Evolutionary conservation across 2,113 vertebrate genomes (phyloP).

Genomic region (Euleptes europaea): DNA sequence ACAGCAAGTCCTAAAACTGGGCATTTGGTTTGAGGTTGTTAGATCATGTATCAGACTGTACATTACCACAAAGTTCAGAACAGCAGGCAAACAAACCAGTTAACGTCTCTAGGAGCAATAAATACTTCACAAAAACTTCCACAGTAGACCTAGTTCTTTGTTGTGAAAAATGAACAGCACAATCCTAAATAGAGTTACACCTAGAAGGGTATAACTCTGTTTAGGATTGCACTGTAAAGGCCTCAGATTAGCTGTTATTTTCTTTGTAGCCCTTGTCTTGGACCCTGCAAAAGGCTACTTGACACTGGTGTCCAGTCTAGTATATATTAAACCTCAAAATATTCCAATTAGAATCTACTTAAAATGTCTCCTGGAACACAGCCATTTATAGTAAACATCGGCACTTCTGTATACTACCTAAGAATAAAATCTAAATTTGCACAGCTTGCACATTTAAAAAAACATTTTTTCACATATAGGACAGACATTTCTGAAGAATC

Average conservation of each 20-base stretch:
- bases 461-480: slow-evolving; percentile 16
- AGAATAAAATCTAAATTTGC: slow-evolving; percentile 47
- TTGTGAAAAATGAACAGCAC: not conserved
- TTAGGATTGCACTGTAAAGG: not conserved
- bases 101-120: not conserved
- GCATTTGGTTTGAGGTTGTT: not conserved
- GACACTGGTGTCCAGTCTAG: not conserved
- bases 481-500: not conserved
- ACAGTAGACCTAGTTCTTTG: not conserved
- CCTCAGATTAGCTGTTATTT: not conserved
- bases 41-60: not conserved
- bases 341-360: not conserved
- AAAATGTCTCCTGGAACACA: not conserved
- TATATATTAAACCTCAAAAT: not conserved
- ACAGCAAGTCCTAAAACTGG: not conserved
- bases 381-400: slow-evolving; percentile 38
- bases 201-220: no score
- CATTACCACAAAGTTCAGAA: not conserved
- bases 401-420: slow-evolving; percentile 10
- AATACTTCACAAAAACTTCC: not conserved
- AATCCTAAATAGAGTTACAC: no score
- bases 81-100: not conserved
- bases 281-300: not conserved
- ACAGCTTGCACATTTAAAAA: slow-evolving; percentile 26
- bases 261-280: not conserved